Evolutionary conservation across 2,888 invertebrate genomes (phyloP).

Genomic region (Bombyx huttoni): DNA sequence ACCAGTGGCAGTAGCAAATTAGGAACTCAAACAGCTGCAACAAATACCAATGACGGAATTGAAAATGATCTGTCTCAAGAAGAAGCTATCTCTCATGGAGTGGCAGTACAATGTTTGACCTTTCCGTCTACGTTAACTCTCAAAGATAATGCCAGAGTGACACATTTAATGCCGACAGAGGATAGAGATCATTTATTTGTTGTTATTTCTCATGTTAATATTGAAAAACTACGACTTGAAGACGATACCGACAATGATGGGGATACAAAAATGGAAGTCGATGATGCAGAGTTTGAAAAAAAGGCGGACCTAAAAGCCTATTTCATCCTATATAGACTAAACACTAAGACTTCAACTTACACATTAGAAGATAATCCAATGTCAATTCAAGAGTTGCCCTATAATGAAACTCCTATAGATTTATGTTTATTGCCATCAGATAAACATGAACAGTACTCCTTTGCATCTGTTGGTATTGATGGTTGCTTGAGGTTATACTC

Average conservation of each 20-base stretch:
- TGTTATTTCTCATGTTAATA: conserved; percentile 58
- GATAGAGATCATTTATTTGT: conserved; percentile 79
- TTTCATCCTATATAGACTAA: conserved; percentile 51
- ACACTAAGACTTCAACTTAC: conserved; percentile 43
- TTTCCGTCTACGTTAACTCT: conserved; percentile 64
- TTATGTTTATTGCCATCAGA: conserved; percentile 76
- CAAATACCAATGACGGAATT: conserved; percentile 60
- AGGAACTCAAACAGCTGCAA: conserved; percentile 46
- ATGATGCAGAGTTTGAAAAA: conserved; percentile 40
- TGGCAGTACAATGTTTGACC: conserved; percentile 72
- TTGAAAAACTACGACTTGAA: conserved; percentile 34
- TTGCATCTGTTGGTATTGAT: conserved; percentile 81
- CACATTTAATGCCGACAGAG: conserved; percentile 77
- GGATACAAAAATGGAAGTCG: conserved; percentile 60
- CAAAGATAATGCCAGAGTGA: conserved; percentile 65
- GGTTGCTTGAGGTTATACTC: conserved; percentile 82
- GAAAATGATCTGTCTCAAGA: conserved; percentile 58
- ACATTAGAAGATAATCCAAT: conserved; percentile 74
- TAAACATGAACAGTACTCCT: conserved; percentile 70
- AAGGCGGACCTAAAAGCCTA: conserved; percentile 45
- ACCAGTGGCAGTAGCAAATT: conserved; percentile 39
- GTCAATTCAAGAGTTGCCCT: conserved; percentile 72
- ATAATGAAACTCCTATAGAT: conserved; percentile 78
- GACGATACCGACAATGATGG: conserved; percentile 44
- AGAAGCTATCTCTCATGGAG: conserved; percentile 50